These are phyloP conservation scores for Fragum fragum DNA, from an alignment of 2,888 invertebrate species.

Conservation along the genomic window DNA sequence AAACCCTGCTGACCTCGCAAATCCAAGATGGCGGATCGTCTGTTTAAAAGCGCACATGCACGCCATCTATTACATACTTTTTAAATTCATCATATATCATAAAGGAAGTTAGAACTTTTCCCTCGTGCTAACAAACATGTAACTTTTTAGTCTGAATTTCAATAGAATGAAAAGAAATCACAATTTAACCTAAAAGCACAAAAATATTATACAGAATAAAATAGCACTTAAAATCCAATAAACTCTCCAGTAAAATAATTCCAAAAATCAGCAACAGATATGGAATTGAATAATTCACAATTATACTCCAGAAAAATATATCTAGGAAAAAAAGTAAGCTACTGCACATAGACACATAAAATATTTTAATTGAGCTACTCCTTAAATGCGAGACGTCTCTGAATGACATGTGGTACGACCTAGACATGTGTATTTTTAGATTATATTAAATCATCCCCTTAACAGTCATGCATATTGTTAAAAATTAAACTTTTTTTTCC, in stretches of 20 bases:
- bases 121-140: neutral
- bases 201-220: neutral
- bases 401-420: slow-evolving; percentile 16
- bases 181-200: no score
- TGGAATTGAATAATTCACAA: neutral
- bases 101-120: neutral
- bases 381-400: neutral
- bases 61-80: slow-evolving; percentile 34
- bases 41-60: slow-evolving; percentile 34
- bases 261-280: neutral
- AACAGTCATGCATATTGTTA: slow-evolving; percentile 38
- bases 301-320: neutral
- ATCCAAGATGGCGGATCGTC: slow-evolving; percentile 63
- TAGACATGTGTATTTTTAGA: slow-evolving; percentile 39
- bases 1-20: slow-evolving; percentile 53
- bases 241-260: neutral
- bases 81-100: neutral
- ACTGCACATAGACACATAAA: neutral
- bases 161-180: no score
- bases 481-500: slow-evolving; percentile 21
- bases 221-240: neutral
- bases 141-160: no score
- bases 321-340: neutral
- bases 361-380: neutral
- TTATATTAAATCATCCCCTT: slow-evolving; percentile 34